Evolutionary conservation across 2,797 vertebrate species (phyloP).

Genomic region (Xiphorhynchus erythropygius): DNA sequence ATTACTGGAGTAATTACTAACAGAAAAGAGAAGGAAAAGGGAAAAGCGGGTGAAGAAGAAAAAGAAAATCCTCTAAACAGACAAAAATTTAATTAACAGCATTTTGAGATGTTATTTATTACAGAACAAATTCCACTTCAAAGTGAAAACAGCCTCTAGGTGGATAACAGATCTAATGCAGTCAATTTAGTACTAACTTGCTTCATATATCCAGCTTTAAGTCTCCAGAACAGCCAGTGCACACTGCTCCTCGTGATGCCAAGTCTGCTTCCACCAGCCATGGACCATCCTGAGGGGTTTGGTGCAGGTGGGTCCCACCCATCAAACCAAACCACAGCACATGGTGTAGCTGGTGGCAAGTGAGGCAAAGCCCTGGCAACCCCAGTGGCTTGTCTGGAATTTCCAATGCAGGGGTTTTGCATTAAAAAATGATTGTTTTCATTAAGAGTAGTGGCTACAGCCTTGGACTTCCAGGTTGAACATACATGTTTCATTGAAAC

Average conservation of each 20-base stretch:
- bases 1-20: slow-evolving; percentile 58
- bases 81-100: slow-evolving; percentile 71
- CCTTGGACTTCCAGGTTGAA: background rate
- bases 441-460: background rate
- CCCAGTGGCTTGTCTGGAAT: background rate
- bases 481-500: background rate
- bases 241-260: accelerated
- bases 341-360: background rate
- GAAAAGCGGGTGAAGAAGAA: background rate
- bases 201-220: background rate
- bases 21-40: background rate
- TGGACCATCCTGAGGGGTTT: background rate
- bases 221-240: background rate
- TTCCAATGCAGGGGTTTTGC: background rate
- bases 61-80: slow-evolving; percentile 52
- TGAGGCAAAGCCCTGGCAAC: background rate
- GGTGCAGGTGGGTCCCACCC: background rate
- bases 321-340: background rate
- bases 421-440: background rate
- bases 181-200: background rate
- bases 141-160: slow-evolving; percentile 66
- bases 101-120: slow-evolving; percentile 52
- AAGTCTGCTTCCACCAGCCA: background rate
- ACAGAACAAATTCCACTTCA: slow-evolving; percentile 55
- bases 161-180: slow-evolving; percentile 23